These are phyloP conservation scores for Atherinosoma microstoma DNA, from an alignment of 2,797 vertebrate species.

Conservation along the genomic window DNA sequence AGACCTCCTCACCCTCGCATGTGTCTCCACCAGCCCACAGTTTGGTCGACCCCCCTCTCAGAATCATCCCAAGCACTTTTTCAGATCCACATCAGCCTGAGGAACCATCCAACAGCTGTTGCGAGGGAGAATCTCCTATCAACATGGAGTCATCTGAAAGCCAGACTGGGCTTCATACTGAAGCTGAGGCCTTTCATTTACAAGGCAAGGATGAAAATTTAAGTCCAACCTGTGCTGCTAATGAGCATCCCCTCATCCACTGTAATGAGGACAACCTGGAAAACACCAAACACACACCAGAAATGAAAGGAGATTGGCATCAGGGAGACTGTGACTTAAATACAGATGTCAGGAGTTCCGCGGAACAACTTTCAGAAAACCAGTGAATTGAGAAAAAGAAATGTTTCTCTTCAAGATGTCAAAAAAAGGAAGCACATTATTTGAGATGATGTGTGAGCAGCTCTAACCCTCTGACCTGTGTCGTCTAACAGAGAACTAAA, in stretches of 20 bases:
- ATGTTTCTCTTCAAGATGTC: not conserved
- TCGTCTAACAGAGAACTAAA: not conserved
- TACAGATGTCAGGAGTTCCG: not conserved
- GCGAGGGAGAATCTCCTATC: not conserved
- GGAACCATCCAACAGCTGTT: not conserved
- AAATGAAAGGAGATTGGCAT: not conserved
- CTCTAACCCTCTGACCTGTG: not conserved
- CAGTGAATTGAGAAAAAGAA: not conserved
- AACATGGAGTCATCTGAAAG: not conserved
- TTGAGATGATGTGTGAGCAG: not conserved
- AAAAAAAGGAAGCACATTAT: not conserved
- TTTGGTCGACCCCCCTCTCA: not conserved
- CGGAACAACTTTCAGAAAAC: not conserved
- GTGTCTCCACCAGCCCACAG: not conserved
- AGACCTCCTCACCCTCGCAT: not conserved
- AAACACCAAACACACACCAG: not conserved
- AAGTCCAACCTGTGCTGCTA: not conserved
- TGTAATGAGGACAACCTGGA: not conserved
- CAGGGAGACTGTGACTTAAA: not conserved
- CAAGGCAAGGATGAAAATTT: constrained; percentile 3
- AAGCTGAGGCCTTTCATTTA: not conserved
- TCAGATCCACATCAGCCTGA: not conserved
- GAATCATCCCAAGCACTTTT: not conserved
- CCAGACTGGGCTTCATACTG: not conserved
- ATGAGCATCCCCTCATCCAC: not conserved